Evolutionary conservation across 1,140 invertebrate species (phyloP).

Genomic region (Arion vulgaris): DNA sequence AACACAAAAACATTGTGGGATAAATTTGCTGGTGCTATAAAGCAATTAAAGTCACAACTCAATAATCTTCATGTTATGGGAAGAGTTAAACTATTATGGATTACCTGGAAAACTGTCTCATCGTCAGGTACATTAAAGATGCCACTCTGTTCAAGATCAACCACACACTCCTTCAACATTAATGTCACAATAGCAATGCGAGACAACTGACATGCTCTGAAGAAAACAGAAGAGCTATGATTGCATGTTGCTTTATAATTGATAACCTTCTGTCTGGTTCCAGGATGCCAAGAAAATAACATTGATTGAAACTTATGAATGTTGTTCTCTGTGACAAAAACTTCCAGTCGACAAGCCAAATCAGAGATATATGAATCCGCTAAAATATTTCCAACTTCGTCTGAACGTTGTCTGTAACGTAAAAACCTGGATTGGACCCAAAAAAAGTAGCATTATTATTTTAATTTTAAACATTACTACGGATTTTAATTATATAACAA

Average conservation of each 20-base stretch:
- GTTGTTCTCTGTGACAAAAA: background rate
- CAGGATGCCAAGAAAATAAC: background rate
- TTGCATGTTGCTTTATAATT: background rate
- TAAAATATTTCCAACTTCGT: background rate
- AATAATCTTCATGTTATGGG: too few relatives aligned
- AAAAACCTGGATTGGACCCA: background rate
- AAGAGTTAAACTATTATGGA: too few relatives aligned
- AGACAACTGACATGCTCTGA: constrained; percentile 18
- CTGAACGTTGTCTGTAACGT: background rate
- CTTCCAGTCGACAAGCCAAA: background rate
- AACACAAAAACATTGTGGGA: too few relatives aligned
- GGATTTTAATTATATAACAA: too few relatives aligned
- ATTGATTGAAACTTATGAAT: background rate
- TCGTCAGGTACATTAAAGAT: background rate
- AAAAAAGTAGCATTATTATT: too few relatives aligned
- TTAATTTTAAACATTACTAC: too few relatives aligned
- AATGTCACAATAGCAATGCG: background rate
- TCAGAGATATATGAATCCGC: background rate
- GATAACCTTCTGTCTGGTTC: background rate
- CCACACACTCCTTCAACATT: constrained; percentile 8
- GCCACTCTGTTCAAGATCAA: constrained; percentile 18
- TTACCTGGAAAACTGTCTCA: background rate
- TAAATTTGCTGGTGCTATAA: too few relatives aligned
- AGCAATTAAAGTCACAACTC: too few relatives aligned
- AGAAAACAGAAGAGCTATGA: background rate